Evolutionary conservation across 2,797 vertebrate genomes (phyloP), one percentile per base, ranked within the genome.

Genomic region (Falco columbarius): DNA sequence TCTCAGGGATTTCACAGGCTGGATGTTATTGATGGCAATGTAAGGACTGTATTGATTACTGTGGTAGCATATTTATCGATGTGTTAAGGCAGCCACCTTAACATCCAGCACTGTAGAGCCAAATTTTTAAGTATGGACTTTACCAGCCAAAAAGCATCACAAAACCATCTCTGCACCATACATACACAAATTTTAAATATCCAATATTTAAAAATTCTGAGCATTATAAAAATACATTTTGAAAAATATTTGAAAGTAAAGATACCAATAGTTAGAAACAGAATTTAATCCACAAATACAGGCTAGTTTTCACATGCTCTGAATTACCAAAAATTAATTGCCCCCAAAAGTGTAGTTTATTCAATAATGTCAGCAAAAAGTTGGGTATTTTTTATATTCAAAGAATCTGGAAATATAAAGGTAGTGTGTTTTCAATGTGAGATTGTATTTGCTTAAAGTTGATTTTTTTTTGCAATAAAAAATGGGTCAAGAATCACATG

Each of bases 161-260:
- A 71, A 59, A 88, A 8, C 10, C 27, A 66, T 38, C 54, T 65
- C 36, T 61, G n/a, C 47, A 38, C 4, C 24, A 22, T 6, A 9
- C 2, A 56, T 81, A 30, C n/a, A n/a, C n/a, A n/a, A n/a, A n/a
- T n/a, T n/a, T n/a, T n/a, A n/a, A n/a, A n/a, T 52, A 70, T 40
- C 7, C 6, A 38, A 51, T 54, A 46, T 36, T 13, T n/a, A 80
- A 59, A 49, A 66, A 13, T 3, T 0, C 1, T 0, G 15, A 4
- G 4, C 66, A 73, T 73, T 22, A 32, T 24, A 56, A 68, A 81
- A 55, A 79, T 26, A 10, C 27, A 21, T 36, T 46, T 67, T 0
- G 3, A 44, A 54, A 73, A 55, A 49, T 9, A n/a, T 29, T 58
- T 18, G 0, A 44, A 77, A 68, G 67, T 65, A 42, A 40, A 55